Conservation (phyloP, 1,140 invertebrate genomes). For the Magallana ariakensis region DNA sequence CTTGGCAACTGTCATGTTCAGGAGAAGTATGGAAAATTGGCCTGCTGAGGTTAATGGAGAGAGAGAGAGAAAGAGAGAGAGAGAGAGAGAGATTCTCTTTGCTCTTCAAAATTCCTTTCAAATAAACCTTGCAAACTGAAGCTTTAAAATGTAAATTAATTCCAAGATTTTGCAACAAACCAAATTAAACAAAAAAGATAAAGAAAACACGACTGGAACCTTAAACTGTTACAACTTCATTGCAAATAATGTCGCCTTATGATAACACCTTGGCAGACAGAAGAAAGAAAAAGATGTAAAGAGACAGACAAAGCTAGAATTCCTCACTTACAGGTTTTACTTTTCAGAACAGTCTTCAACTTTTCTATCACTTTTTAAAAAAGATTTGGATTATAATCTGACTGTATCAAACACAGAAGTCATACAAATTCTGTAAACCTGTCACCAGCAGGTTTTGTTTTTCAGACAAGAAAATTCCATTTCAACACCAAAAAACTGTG, state of each 20-base stretch:
- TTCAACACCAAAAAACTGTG: too few species aligned
- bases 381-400: neutral
- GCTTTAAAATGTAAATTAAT: too few species aligned
- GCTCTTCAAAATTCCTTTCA: neutral
- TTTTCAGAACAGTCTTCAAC: neutral
- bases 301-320: neutral
- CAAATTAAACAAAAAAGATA: too few species aligned
- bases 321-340: neutral
- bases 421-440: too few species aligned
- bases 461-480: too few species aligned
- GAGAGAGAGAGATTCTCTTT: neutral
- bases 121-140: too few species aligned
- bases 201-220: too few species aligned
- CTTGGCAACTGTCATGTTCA: constrained; percentile 25
- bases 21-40: constrained; percentile 23
- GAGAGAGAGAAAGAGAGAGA: neutral
- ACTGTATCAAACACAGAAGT: neutral
- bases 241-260: neutral
- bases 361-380: too few species aligned
- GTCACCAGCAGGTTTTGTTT: too few species aligned
- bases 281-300: neutral
- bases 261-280: neutral
- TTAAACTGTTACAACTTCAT: too few species aligned
- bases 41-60: neutral
- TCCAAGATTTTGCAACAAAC: too few species aligned